Conservation (phyloP, 2,888 invertebrate species). For the Eurytoma californica region DNA sequence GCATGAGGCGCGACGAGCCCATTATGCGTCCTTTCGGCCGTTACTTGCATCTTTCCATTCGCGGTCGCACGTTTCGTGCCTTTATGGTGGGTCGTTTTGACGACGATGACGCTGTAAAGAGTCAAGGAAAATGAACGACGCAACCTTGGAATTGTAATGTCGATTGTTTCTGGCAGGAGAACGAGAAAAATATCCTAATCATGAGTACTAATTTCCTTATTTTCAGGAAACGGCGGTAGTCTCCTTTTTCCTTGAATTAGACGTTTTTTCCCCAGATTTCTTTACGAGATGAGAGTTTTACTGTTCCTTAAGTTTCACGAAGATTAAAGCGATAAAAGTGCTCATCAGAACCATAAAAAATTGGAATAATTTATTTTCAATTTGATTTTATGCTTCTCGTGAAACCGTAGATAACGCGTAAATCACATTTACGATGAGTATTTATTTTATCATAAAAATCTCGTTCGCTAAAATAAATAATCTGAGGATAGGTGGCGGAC, state of each 20-base stretch:
- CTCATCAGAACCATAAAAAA: constrained; percentile 1
- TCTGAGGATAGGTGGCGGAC: constrained; percentile 7
- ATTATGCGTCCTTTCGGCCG: neutral
- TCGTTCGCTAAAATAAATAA: constrained; percentile 3
- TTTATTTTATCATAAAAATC: constrained; percentile 32
- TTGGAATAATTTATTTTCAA: constrained; percentile 27
- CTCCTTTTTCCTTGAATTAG: constrained; percentile 20
- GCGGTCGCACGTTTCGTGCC: neutral
- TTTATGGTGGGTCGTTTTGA: neutral
- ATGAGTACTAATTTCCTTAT: neutral
- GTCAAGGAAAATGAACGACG: neutral
- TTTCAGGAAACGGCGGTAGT: neutral
- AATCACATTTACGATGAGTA: constrained; percentile 23
- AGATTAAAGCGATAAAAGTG: constrained; percentile 2
- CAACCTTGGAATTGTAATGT: neutral
- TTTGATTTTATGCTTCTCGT: constrained; percentile 2
- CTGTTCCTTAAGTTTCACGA: constrained; percentile 12
- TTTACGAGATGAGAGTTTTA: constrained; percentile 1
- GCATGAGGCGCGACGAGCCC: too few relatives aligned
- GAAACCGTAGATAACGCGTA: constrained; percentile 4
- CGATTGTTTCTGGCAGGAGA: neutral
- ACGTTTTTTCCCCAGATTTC: neutral
- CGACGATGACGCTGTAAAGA: neutral
- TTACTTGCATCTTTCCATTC: neutral
- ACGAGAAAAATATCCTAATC: too few relatives aligned